These are phyloP conservation scores for Biston stratarius DNA, from an alignment of 2,888 invertebrate genomes.

Conservation along the genomic window DNA sequence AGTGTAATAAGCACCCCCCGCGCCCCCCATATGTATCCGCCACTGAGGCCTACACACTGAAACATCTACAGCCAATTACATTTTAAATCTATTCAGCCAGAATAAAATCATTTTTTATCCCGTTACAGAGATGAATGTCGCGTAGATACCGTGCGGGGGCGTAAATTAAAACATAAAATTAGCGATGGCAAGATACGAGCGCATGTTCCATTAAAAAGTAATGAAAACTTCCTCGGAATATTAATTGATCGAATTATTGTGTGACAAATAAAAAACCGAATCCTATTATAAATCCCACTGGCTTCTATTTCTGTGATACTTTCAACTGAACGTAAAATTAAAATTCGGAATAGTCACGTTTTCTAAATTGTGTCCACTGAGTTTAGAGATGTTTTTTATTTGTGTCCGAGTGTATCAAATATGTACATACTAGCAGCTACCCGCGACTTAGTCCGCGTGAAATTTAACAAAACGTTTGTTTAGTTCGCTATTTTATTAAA, in stretches of 20 bases:
- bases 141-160: constrained; percentile 57
- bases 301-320: constrained; percentile 17
- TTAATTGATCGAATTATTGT: constrained; percentile 68
- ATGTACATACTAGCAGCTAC: too few species aligned
- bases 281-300: constrained; percentile 23
- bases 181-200: constrained; percentile 71
- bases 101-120: constrained; percentile 49
- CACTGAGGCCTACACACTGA: too few species aligned
- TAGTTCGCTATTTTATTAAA: too few species aligned
- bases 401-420: too few species aligned
- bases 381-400: too few species aligned
- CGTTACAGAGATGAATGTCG: constrained; percentile 66
- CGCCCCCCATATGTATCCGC: too few species aligned
- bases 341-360: background rate
- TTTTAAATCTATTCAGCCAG: constrained; percentile 8
- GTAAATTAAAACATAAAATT: constrained; percentile 78
- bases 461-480: too few species aligned
- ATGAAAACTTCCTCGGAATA: constrained; percentile 73
- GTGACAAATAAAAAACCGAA: constrained; percentile 50
- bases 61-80: too few species aligned
- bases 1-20: too few species aligned
- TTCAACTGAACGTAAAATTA: background rate
- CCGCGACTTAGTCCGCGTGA: too few species aligned
- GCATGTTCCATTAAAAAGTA: constrained; percentile 74
- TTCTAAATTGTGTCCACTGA: background rate